phyloP scores from a whole-genome alignment of 2,888 invertebrate species.

The Tetropium fuscum region DNA sequence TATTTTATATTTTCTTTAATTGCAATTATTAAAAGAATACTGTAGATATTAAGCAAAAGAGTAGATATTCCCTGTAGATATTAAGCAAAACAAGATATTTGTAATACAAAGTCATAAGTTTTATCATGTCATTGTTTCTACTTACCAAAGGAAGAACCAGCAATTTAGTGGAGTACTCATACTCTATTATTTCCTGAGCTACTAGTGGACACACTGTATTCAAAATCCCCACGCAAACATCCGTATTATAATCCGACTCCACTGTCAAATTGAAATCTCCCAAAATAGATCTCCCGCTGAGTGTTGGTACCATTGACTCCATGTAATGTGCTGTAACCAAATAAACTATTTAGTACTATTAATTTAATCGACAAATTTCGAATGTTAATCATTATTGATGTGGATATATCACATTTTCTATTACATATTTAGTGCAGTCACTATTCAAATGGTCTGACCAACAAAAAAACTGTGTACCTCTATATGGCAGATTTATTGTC shows the following conservation, averaged over 20 bases:
- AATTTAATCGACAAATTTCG: not conserved
- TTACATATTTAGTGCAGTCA: too few relatives aligned
- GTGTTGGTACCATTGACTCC: slow-evolving; percentile 29
- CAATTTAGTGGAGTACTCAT: slow-evolving; percentile 6
- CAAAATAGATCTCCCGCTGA: slow-evolving; percentile 10
- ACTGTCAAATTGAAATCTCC: not conserved
- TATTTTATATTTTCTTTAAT: too few relatives aligned
- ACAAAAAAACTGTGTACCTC: too few relatives aligned
- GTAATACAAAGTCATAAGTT: too few relatives aligned
- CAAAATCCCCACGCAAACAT: slow-evolving; percentile 37
- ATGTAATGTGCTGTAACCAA: slow-evolving; percentile 33
- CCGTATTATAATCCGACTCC: slow-evolving; percentile 9
- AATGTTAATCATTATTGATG: not conserved
- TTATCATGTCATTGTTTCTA: too few relatives aligned
- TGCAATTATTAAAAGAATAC: too few relatives aligned
- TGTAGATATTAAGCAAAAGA: too few relatives aligned
- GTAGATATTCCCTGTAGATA: too few relatives aligned
- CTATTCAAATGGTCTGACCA: too few relatives aligned
- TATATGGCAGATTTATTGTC: too few relatives aligned
- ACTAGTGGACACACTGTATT: slow-evolving; percentile 41
- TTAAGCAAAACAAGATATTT: too few relatives aligned
- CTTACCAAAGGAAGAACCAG: slow-evolving; percentile 8
- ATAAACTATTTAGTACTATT: not conserved
- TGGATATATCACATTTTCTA: too few relatives aligned
- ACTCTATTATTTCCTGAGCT: slow-evolving; percentile 31